phyloP scores from a whole-genome alignment of 1,140 invertebrate species.

The fruit fly (Drosophila melanogaster) region DNA sequence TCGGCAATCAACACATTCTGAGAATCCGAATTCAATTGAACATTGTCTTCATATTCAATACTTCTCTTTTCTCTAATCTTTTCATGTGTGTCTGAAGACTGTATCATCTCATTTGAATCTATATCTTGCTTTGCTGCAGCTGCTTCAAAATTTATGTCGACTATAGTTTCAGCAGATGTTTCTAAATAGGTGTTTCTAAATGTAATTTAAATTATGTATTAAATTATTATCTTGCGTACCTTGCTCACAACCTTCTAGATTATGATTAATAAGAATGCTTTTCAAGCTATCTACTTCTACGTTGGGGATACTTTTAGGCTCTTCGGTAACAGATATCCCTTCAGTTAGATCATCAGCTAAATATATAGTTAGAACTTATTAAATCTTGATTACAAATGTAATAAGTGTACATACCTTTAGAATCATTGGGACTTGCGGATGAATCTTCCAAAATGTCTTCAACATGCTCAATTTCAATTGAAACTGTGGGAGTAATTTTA shows the following conservation, averaged over 20 bases:
- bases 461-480: slow-evolving; percentile 27
- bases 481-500: slow-evolving; percentile 6
- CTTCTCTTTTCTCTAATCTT: slow-evolving; percentile 1
- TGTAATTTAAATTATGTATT: background rate
- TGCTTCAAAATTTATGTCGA: background rate
- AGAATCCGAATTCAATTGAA: background rate
- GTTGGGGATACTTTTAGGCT: background rate
- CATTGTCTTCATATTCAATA: background rate
- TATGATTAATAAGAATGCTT: slow-evolving; percentile 10
- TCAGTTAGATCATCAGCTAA: background rate
- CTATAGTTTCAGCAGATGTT: background rate
- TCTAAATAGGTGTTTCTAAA: background rate
- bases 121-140: background rate
- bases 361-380: background rate
- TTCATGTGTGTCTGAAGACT: background rate
- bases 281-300: slow-evolving; percentile 12
- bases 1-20: background rate
- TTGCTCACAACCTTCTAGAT: slow-evolving; percentile 2
- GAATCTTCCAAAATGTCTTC: slow-evolving; percentile 11
- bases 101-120: background rate
- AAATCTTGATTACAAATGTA: background rate
- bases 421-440: background rate
- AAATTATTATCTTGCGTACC: background rate
- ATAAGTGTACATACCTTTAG: background rate
- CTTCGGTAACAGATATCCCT: background rate